Evolutionary conservation across 2,888 invertebrate species (phyloP).

Genomic region (Tridacna crocea): DNA sequence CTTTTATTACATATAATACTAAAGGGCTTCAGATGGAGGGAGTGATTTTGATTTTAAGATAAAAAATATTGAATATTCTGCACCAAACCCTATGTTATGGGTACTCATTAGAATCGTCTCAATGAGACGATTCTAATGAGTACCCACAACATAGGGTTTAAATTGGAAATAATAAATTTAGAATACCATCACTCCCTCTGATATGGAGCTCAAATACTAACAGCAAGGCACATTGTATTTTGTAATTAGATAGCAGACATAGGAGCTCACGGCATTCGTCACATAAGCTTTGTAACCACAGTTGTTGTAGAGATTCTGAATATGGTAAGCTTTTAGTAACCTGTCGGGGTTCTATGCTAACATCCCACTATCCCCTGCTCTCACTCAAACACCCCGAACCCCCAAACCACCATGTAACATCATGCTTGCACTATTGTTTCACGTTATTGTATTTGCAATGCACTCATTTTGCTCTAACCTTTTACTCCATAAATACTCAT

Average conservation of each 20-base stretch:
- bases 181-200: neutral
- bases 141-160: neutral
- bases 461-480: no score
- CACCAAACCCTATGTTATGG: no score
- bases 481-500: no score
- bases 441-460: no score
- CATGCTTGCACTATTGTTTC: no score
- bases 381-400: neutral
- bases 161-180: neutral
- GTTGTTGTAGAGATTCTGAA: conserved; percentile 60
- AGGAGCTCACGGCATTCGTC: conserved; percentile 57
- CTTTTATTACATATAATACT: no score
- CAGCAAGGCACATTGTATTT: conserved; percentile 19
- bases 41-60: no score
- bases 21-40: no score
- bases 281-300: conserved; percentile 62
- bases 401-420: neutral
- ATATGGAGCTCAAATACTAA: conserved; percentile 1
- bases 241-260: conserved; percentile 56
- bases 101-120: no score
- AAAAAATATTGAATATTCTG: no score
- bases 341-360: neutral
- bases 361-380: neutral
- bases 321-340: conserved; percentile 54
- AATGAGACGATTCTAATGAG: neutral